Percentiles rank a stretch among this genome's conserved stretches.
Conservation (phyloP, 2,797 vertebrate species). For the Crypturellus tataupa region DNA sequence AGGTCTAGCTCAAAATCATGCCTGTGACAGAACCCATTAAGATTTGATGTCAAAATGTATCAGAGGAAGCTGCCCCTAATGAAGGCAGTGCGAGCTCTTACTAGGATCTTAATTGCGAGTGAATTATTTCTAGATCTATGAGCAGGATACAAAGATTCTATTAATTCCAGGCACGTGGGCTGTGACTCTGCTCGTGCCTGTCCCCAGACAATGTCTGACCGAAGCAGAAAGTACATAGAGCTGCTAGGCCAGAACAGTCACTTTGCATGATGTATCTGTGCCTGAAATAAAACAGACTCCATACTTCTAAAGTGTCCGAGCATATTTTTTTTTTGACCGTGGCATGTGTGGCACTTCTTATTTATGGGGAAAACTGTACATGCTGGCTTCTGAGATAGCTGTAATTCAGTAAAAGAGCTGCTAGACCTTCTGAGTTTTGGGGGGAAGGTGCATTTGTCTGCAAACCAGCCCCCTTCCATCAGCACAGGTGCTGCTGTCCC, state of each 20-base stretch:
- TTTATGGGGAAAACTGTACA: slow-evolving; percentile 13
- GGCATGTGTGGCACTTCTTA: not conserved
- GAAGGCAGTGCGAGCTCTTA: not conserved
- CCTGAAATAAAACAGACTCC: slow-evolving; percentile 49
- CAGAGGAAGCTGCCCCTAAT: not conserved
- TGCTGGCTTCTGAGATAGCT: not conserved
- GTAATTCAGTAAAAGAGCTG: not conserved
- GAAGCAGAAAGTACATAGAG: slow-evolving; percentile 22
- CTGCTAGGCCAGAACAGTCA: not conserved
- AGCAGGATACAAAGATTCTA: not conserved
- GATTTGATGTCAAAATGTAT: not conserved
- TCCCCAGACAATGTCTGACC: not conserved
- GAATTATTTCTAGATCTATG: slow-evolving; percentile 44
- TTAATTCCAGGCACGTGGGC: slow-evolving; percentile 8
- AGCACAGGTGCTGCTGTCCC: not conserved
- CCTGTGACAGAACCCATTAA: not conserved
- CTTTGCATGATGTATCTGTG: not conserved
- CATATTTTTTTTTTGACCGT: slow-evolving; percentile 4
- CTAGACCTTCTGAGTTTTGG: not conserved
- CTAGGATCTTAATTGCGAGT: slow-evolving; percentile 4
- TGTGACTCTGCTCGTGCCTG: not conserved
- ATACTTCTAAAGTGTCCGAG: not conserved
- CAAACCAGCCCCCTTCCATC: slow-evolving; percentile 6
- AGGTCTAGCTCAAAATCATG: accelerated
- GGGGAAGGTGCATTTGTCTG: not conserved